phyloP scores from a whole-genome alignment of 2,888 invertebrate species.

The Drosophila vallismaia region DNA sequence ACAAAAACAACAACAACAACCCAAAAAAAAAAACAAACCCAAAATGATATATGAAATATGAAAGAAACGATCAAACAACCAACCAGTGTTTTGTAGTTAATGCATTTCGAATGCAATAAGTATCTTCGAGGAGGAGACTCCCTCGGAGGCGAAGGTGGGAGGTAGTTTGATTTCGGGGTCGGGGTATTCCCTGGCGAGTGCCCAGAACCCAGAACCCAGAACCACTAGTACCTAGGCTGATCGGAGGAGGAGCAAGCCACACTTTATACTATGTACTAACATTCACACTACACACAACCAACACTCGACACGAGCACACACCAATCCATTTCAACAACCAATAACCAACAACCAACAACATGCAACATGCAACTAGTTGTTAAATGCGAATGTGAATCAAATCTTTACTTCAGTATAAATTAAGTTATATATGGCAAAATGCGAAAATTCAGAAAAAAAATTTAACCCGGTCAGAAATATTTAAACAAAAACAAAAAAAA shows the following conservation, averaged over 20 bases:
- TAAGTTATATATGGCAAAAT: conserved; percentile 66
- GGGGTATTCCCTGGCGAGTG: not conserved
- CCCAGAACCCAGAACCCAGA: conserved; percentile 36
- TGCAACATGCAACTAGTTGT: conserved; percentile 61
- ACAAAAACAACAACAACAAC: conserved; percentile 23
- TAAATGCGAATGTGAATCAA: conserved; percentile 50
- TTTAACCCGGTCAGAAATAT: conserved; percentile 74
- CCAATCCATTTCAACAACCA: conserved; percentile 31
- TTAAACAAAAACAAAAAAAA: conserved; percentile 40
- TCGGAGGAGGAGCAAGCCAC: conserved; percentile 40
- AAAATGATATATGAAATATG: conserved; percentile 39
- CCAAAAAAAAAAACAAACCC: conserved; percentile 10
- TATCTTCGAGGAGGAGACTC: conserved; percentile 45
- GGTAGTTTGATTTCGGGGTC: conserved; percentile 41
- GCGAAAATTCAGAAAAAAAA: conserved; percentile 36
- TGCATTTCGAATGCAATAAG: conserved; percentile 53
- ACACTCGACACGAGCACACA: conserved; percentile 39
- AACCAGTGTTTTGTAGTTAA: conserved; percentile 67
- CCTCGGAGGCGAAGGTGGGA: conserved; percentile 15
- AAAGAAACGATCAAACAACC: conserved; percentile 33
- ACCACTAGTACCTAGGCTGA: conserved; percentile 53
- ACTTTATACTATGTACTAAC: conserved; percentile 46
- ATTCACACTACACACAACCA: conserved; percentile 17
- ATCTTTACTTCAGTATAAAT: conserved; percentile 75
- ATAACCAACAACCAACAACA: conserved; percentile 12